These are phyloP conservation scores for Apostichopus parvimensis DNA, from an alignment of 35 echinoderm and acorn worm species.

Conservation along the genomic window DNA sequence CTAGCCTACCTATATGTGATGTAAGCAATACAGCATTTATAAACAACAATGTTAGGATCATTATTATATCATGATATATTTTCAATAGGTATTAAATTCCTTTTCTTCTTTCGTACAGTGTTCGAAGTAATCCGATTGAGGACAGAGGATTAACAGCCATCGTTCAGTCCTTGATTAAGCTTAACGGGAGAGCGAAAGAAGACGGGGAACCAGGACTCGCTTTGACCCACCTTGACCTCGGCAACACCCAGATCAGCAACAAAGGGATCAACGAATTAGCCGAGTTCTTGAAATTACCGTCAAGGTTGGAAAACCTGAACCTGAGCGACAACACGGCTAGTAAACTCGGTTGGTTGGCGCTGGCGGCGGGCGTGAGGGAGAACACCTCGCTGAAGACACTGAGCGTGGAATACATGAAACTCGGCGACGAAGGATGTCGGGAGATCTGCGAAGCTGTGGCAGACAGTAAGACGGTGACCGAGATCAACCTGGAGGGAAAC, in stretches of 20 bases:
- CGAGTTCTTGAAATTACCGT: conserved; percentile 62
- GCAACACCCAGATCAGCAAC: conserved; percentile 70
- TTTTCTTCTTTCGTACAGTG: conserved; percentile 51
- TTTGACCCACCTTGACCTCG: conserved; percentile 65
- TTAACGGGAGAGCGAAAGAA: conserved; percentile 8
- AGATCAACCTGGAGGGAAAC: conserved; percentile 85
- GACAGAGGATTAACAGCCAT: conserved; percentile 69
- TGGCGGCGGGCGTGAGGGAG: conserved; percentile 53
- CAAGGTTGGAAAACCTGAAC: conserved; percentile 63
- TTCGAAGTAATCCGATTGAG: conserved; percentile 67
- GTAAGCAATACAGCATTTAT: too few species aligned
- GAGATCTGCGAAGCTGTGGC: conserved; percentile 71
- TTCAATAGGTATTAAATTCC: background rate
- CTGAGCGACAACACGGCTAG: conserved; percentile 73
- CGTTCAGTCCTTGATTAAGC: conserved; percentile 66
- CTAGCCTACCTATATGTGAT: too few species aligned
- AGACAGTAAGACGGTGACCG: conserved; percentile 53
- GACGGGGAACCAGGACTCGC: conserved; percentile 55
- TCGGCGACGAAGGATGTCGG: conserved; percentile 61
- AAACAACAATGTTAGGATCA: too few species aligned
- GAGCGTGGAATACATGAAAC: conserved; percentile 58
- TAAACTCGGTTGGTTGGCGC: conserved; percentile 63
- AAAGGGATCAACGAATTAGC: conserved; percentile 56
- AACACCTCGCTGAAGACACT: conserved; percentile 67
- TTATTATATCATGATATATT: too few species aligned